phyloP scores from a whole-genome alignment of 2,113 vertebrate genomes.

The Orientallactaga bullata region DNA sequence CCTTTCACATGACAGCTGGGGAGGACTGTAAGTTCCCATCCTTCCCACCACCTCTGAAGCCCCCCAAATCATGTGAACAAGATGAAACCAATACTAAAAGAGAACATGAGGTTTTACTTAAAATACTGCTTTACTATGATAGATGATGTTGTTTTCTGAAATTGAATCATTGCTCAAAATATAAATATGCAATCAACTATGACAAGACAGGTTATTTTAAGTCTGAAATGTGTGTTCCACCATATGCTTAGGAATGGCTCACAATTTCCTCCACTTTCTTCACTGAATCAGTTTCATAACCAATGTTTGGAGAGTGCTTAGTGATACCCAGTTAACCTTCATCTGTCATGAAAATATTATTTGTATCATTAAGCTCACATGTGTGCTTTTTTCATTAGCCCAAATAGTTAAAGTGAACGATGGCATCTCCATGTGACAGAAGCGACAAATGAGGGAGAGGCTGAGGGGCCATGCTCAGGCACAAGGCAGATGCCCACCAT shows the following conservation, averaged over 20 bases:
- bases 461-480: neutral
- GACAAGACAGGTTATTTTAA: neutral
- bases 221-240: neutral
- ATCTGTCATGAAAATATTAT: neutral
- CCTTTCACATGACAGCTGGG: neutral
- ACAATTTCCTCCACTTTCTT: constrained; percentile 17
- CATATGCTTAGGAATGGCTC: neutral
- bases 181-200: constrained; percentile 43
- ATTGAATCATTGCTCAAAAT: constrained; percentile 58
- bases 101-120: constrained; percentile 42
- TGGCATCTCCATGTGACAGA: neutral
- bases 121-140: constrained; percentile 41
- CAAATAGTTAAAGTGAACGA: neutral
- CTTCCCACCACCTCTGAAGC: neutral
- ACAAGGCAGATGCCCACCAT: neutral
- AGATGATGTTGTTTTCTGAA: constrained; percentile 58
- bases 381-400: neutral
- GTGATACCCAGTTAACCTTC: neutral
- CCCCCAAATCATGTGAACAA: constrained; percentile 4
- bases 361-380: constrained; percentile 25
- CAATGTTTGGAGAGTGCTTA: constrained; percentile 14
- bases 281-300: neutral
- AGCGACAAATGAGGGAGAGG: neutral
- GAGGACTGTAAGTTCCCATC: neutral
- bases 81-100: constrained; percentile 34